Evolutionary conservation across 2,113 vertebrate species (phyloP), one percentile per base, ranked within the genome.

Genomic region (Colossoma macropomum): DNA sequence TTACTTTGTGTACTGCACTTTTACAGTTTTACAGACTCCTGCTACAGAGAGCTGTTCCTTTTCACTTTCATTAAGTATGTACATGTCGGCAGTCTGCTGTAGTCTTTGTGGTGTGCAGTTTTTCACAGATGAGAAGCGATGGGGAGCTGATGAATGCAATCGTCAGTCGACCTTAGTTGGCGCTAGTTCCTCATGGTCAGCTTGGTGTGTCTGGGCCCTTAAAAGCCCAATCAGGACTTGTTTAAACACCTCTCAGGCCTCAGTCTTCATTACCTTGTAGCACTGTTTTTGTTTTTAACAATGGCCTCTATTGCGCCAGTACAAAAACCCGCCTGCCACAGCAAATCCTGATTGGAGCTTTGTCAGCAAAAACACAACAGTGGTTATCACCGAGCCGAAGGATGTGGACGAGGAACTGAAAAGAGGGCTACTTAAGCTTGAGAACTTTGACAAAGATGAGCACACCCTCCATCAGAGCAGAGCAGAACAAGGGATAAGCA

Each of bases 401-500:
- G 19, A 81, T 34, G 27, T 50, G 56, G 41, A 65, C 28, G 23
- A 17, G 45, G 38, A 28, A 7, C 34, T 77, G 75, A 30, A 77
- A 77, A 77, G 75, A 30, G n/a, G 15, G 19, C 30, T 41, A 78
- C 60, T 32, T 56, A 38, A 70, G 50, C 23, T 13, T 60, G 68
- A 71, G 52, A 54, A 71, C 69, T 30, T 71, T 56, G 73, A 54
- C 15, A 73, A 72, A 34, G 50, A 75, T 52, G 30, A 69, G 84
- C 86, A 86, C 80, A 45, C 28, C 77, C n/a, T 70, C 75, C 71
- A 77, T 79, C 41, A 45, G 17, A 70, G 34, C 38, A 23, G 34
- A 0, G 68, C 59, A 84, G 54, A 79, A 88, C 76, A 70, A 9
- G 60, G 56, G 81, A 80, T 56, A 75, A 60, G 76, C 73, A 52